Percentiles rank a stretch among this genome's conserved stretches.
phyloP scores from a whole-genome alignment of 1,140 invertebrate species.

The Drosophila lacertosa region DNA sequence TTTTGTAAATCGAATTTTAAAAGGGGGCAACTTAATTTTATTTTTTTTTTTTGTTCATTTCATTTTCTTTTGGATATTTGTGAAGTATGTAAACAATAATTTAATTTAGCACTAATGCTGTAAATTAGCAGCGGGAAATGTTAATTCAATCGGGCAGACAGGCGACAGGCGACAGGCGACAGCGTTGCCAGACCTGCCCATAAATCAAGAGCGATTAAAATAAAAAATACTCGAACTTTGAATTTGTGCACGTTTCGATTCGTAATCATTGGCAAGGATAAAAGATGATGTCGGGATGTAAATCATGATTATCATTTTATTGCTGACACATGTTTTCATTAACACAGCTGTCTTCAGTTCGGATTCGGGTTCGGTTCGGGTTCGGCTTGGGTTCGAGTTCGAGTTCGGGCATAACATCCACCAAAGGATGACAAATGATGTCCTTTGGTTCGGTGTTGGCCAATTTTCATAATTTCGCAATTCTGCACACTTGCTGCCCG shows the following conservation, averaged over 20 bases:
- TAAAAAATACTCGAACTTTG: constrained; percentile 47
- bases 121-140: constrained; percentile 54
- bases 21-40: background rate
- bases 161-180: no score
- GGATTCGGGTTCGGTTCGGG: background rate
- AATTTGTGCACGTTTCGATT: constrained; percentile 61
- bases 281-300: constrained; percentile 50
- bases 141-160: constrained; percentile 43
- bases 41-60: no score
- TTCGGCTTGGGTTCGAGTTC: no score
- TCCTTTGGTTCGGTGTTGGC: constrained; percentile 16
- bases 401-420: constrained; percentile 19
- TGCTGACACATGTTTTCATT: constrained; percentile 77
- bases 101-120: constrained; percentile 61
- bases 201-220: constrained; percentile 38
- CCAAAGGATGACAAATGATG: constrained; percentile 69
- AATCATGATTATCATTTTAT: constrained; percentile 79
- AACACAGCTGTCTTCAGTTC: constrained; percentile 26
- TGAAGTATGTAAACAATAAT: constrained; percentile 71
- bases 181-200: background rate
- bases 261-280: constrained; percentile 36
- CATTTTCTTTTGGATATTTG: constrained; percentile 42
- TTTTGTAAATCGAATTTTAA: constrained; percentile 23
- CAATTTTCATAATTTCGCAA: constrained; percentile 74
- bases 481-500: constrained; percentile 65